These are phyloP conservation scores for Mesembrinibis cayennensis DNA, from an alignment of 2,113 vertebrate genomes.

Conservation along the genomic window DNA sequence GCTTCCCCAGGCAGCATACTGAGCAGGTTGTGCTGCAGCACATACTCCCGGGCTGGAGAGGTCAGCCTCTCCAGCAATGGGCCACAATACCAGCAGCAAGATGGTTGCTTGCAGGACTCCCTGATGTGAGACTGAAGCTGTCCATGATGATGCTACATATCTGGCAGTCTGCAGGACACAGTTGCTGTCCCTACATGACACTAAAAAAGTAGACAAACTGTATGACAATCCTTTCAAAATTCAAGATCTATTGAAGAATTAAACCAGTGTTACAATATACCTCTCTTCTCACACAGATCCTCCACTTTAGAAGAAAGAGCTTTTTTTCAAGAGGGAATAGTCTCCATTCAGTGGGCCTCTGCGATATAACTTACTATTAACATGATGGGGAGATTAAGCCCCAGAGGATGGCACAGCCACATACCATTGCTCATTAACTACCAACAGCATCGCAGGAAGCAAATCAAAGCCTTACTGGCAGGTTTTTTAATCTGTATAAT, in stretches of 20 bases:
- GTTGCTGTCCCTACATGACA: not conserved
- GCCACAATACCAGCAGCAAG: not conserved
- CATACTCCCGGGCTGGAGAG: not conserved
- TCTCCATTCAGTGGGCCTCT: not conserved
- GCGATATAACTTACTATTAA: not conserved
- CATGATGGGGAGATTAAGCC: not conserved
- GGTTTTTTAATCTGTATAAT: not conserved
- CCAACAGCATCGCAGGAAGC: not conserved
- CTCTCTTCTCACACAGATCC: not conserved
- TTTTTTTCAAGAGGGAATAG: not conserved
- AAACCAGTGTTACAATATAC: not conserved
- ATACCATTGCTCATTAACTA: not conserved
- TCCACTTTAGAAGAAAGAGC: not conserved
- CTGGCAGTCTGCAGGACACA: not conserved
- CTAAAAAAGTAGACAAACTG: not conserved
- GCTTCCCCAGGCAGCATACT: not conserved
- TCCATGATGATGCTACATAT: rapidly evolving
- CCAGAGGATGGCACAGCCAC: not conserved
- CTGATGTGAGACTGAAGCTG: not conserved
- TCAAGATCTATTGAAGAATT: not conserved
- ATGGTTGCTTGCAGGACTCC: not conserved
- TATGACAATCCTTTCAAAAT: not conserved
- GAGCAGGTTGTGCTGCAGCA: not conserved
- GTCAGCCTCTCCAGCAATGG: not conserved
- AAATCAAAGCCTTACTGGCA: not conserved